Evolutionary conservation across 2,888 invertebrate species (phyloP).

Genomic region (Drepana falcataria): DNA sequence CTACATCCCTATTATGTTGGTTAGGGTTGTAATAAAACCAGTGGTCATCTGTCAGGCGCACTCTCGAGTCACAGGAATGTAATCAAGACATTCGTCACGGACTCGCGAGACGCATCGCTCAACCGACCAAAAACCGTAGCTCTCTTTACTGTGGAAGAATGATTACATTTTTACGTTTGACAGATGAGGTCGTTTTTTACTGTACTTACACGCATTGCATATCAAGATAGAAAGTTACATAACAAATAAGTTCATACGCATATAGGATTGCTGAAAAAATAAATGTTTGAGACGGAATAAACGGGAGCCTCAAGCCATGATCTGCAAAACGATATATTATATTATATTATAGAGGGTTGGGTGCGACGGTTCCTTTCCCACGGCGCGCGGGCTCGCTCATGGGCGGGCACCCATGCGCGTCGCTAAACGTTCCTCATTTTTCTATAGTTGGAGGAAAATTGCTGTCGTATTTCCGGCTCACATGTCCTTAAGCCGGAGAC

Average conservation of each 20-base stretch:
- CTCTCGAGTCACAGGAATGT: constrained; percentile 56
- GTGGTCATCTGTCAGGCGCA: constrained; percentile 58
- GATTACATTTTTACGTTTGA: constrained; percentile 47
- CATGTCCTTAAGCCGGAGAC: constrained; percentile 74
- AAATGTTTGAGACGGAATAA: constrained; percentile 5
- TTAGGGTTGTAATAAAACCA: constrained; percentile 49
- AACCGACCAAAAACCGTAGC: constrained; percentile 28
- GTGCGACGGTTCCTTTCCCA: constrained; percentile 28
- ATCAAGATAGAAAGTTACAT: neutral
- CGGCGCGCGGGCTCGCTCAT: constrained; percentile 34
- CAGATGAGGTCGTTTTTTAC: constrained; percentile 30
- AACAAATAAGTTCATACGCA: constrained; percentile 16
- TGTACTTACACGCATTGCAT: constrained; percentile 4
- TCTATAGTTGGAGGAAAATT: constrained; percentile 74
- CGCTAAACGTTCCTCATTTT: constrained; percentile 71
- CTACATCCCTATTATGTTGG: constrained; percentile 43
- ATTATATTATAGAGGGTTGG: constrained; percentile 24
- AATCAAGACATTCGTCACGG: constrained; percentile 64
- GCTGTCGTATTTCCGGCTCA: constrained; percentile 74
- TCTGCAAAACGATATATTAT: constrained; percentile 29
- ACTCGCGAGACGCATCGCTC: constrained; percentile 38
- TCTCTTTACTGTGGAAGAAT: constrained; percentile 35
- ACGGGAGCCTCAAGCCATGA: constrained; percentile 15
- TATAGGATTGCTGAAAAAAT: neutral
- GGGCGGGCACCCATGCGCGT: constrained; percentile 55